Evolutionary conservation across 2,888 invertebrate genomes (phyloP), one percentile per base, ranked within the genome.

Genomic region (Eupeodes latifasciatus): DNA sequence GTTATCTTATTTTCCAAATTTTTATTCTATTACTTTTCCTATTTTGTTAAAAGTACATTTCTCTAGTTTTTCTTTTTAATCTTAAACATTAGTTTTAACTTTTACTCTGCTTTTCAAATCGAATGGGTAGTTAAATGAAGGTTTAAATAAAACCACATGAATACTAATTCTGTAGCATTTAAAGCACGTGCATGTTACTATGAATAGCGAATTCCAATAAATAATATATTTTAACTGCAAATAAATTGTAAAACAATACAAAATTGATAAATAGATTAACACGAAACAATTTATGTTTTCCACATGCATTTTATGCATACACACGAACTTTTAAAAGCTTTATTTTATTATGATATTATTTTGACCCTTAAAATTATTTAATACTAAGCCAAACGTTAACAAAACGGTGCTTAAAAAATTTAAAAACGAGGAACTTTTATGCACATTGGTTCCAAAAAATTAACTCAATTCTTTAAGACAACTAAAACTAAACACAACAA

Each of bases 181-280:
- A 59, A 53, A 53, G 83, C 78, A 83, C 83, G 78, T 78, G 83
- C 83, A 83, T 83, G 83, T 49, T 11, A 66, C 40, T 10, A 66
- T 34, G n/a, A 59, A 9, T 51, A 69, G 49, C 51, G 16, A 7
- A 12, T 19, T 11, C 1, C 1, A 51, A 44, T 2, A 47, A 9
- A 14, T 19, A 49, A 66, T 27, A 27, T 5, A 12, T 6, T 47
- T 66, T 19, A n/a, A 19, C 47, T 62, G 14, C 11, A 16, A 66
- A 34, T 36, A 11, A 12, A 64, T 27, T 27, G 2, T 27, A 5
- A 16, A 10, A n/a, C 27, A 34, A 67, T 5, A 47, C 19, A 16
- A 64, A 6, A 11, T 16, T 19, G 4, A 2, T 0, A 16, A 61
- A 61, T 40, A 61, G 4, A 27, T 66, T 27, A 1, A 66, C 14